phyloP scores from a whole-genome alignment of 2,113 vertebrate species.

The Rhabdornis inornatus region DNA sequence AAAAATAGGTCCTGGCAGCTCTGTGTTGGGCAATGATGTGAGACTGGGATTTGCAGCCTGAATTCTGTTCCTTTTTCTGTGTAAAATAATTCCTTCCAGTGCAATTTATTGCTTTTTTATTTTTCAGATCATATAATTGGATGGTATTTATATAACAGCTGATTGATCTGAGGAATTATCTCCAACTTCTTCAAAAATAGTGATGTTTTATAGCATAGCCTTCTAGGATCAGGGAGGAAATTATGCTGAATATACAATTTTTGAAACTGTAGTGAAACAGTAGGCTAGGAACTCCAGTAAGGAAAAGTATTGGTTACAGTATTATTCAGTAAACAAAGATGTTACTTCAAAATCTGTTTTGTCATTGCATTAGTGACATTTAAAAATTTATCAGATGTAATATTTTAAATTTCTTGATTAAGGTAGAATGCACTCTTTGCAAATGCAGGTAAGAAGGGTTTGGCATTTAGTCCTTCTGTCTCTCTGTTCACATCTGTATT shows the following conservation, averaged over 20 bases:
- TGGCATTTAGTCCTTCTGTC: not conserved
- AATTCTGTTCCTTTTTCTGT: not conserved
- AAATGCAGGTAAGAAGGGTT: not conserved
- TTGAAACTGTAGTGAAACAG: not conserved
- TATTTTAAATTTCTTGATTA: not conserved
- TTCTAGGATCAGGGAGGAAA: not conserved
- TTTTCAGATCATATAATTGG: not conserved
- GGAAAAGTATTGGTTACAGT: not conserved
- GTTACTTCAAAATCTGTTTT: not conserved
- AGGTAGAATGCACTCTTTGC: not conserved
- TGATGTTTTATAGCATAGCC: not conserved
- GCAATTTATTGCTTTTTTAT: not conserved
- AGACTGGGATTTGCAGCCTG: not conserved
- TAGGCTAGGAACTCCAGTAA: not conserved
- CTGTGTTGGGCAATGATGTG: accelerated
- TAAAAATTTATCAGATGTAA: not conserved
- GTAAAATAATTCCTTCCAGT: not conserved
- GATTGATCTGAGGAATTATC: not conserved
- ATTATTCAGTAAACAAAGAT: not conserved
- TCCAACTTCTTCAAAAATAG: not conserved
- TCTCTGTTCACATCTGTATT: not conserved
- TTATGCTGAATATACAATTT: not conserved
- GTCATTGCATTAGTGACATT: not conserved
- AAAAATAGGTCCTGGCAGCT: not conserved
- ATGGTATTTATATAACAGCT: not conserved